These are phyloP conservation scores for Megaceryle alcyon DNA, from an alignment of 2,797 vertebrate species.

Conservation along the genomic window DNA sequence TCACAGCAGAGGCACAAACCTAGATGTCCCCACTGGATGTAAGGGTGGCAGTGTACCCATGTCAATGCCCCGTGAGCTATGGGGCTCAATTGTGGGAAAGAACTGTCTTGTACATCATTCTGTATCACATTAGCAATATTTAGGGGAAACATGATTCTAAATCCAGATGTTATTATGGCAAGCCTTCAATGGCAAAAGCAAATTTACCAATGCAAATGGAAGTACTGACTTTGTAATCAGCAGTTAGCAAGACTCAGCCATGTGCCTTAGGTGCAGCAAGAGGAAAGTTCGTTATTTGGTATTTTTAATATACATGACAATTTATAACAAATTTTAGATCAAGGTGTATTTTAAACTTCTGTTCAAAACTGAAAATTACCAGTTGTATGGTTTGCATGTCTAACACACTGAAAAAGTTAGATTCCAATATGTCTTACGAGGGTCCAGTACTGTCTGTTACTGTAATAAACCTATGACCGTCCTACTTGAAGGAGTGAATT, in stretches of 20 bases:
- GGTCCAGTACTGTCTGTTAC: background rate
- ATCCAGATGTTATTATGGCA: background rate
- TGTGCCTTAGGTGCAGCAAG: background rate
- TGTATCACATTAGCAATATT: background rate
- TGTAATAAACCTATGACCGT: background rate
- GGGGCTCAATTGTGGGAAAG: background rate
- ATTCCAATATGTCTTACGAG: background rate
- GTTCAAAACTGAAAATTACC: background rate
- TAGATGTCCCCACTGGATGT: background rate
- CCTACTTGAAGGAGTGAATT: background rate
- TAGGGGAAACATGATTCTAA: background rate
- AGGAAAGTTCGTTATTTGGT: background rate
- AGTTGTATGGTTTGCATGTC: fast-evolving
- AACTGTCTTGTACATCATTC: background rate
- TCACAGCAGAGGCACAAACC: background rate
- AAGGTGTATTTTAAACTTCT: background rate
- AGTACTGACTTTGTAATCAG: background rate
- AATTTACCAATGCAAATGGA: background rate
- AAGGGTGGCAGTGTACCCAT: fast-evolving
- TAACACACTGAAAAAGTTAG: background rate
- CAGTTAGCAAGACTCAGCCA: background rate
- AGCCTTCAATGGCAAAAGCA: background rate
- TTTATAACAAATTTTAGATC: background rate
- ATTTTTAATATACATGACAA: background rate
- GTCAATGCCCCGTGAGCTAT: fast-evolving